Conservation (phyloP, 2,888 invertebrate genomes). For the Cepaea hortensis region DNA sequence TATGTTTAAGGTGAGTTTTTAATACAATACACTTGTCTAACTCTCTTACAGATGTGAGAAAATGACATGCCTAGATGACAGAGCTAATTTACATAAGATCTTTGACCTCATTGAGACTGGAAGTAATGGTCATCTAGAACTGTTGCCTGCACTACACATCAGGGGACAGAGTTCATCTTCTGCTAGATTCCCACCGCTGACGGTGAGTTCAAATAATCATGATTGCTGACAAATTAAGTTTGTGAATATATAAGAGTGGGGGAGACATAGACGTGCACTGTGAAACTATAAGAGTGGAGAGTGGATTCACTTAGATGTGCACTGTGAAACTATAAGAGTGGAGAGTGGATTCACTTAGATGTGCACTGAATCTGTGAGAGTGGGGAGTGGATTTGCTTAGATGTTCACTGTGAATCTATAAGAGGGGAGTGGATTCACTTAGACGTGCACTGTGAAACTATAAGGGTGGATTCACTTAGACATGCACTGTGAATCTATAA, state of each 20-base stretch:
- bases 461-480: too few relatives aligned
- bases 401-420: neutral
- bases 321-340: neutral
- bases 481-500: too few relatives aligned
- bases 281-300: neutral
- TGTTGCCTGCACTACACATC: constrained; percentile 53
- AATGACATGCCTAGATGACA: constrained; percentile 20
- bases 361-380: neutral
- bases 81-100: constrained; percentile 11
- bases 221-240: neutral
- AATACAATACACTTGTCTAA: neutral
- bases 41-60: neutral
- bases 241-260: neutral
- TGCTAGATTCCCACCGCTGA: constrained; percentile 35
- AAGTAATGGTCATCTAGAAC: constrained; percentile 55
- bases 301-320: neutral
- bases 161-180: constrained; percentile 8
- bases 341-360: neutral
- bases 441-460: too few relatives aligned
- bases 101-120: constrained; percentile 62
- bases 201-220: constrained; percentile 15
- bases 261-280: neutral
- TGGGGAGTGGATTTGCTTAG: neutral
- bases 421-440: too few relatives aligned
- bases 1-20: neutral